Percentiles rank a stretch among this genome's conserved stretches.
These are phyloP conservation scores for Hedychridium roseum DNA, from an alignment of 2,888 invertebrate genomes.

Conservation along the genomic window DNA sequence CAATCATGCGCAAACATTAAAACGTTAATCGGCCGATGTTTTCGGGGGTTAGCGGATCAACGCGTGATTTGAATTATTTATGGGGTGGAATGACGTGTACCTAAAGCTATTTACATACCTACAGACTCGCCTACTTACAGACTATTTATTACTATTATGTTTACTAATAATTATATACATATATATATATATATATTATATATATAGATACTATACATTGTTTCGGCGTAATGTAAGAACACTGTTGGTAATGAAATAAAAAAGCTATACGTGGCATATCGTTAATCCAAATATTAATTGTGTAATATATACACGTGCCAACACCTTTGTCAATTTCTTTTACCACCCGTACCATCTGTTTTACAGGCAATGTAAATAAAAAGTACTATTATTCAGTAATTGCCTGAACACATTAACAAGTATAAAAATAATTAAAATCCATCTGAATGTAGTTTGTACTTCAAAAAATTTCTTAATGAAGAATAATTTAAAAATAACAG, in stretches of 20 bases:
- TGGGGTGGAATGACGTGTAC: constrained; percentile 43
- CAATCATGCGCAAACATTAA: too few species aligned
- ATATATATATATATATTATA: constrained; percentile 35
- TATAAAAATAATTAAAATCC: too few species aligned
- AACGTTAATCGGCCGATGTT: too few species aligned
- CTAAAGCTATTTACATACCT: constrained; percentile 49
- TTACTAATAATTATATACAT: constrained; percentile 44
- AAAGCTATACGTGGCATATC: constrained; percentile 53
- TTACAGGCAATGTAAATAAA: too few species aligned
- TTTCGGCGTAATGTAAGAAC: constrained; percentile 54
- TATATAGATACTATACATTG: constrained; percentile 54
- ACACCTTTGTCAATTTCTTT: too few species aligned
- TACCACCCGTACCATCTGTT: too few species aligned
- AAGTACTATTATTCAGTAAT: too few species aligned
- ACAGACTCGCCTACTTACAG: constrained; percentile 53
- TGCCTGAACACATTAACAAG: too few species aligned
- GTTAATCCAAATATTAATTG: background rate
- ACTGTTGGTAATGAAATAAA: constrained; percentile 58
- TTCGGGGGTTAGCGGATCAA: constrained; percentile 9
- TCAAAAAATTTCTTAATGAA: too few species aligned
- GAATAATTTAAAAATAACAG: too few species aligned
- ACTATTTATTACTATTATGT: constrained; percentile 53
- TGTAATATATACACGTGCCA: too few species aligned
- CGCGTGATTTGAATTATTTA: constrained; percentile 42
- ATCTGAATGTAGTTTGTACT: too few species aligned